Base-by-base conservation (phyloP, 1,140 invertebrate species). In the Brachionus asplanchnoidis region DNA sequence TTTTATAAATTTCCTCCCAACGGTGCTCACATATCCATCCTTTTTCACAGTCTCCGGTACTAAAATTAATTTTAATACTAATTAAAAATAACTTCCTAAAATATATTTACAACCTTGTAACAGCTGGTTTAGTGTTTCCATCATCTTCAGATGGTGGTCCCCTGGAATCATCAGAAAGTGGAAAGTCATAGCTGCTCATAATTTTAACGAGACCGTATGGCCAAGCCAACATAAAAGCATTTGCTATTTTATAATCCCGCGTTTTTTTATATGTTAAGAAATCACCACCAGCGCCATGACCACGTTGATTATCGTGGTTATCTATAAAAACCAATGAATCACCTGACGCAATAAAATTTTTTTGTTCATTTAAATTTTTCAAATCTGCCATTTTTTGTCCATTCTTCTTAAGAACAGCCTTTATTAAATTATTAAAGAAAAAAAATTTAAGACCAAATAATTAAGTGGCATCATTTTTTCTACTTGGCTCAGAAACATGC, bases 1-100 rank as follows among this genome's bases (percentile, higher is more conserved):
- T 95, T 85, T 93, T 93, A 88, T 90, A 93, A 86, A 95, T 95
- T 87, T 94, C 92, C 3, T 92, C 89, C 95, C 94, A 96, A 23
- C 91, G 92, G 88, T 97, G 95, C 89, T 97, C 95, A 87, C 95
- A 97, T 0, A 95, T 89, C 94, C 94, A 97, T 1, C 94, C 94
- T 86, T 93, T 93, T 1, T 91, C 92, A 86, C 95, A 96, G 1
- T 89, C 91, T 1, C 91, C 90, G 86, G 94, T 92, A 36, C 60
- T 83, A 11, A 36, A 66, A 68, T 68, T 46, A 36, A 36, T 36
- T 7, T 3, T 36, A 7, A 36, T 36, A 36, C 3, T 36, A 36
- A 36, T 36, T 36, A 0, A 7, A 7, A 36, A 0, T 7, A 36
- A 36, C 32, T 36, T 36, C 5, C 32, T 36, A 36, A 36, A 28